Evolutionary conservation across 1,140 invertebrate species (phyloP).

Genomic region (Drosophila orena): DNA sequence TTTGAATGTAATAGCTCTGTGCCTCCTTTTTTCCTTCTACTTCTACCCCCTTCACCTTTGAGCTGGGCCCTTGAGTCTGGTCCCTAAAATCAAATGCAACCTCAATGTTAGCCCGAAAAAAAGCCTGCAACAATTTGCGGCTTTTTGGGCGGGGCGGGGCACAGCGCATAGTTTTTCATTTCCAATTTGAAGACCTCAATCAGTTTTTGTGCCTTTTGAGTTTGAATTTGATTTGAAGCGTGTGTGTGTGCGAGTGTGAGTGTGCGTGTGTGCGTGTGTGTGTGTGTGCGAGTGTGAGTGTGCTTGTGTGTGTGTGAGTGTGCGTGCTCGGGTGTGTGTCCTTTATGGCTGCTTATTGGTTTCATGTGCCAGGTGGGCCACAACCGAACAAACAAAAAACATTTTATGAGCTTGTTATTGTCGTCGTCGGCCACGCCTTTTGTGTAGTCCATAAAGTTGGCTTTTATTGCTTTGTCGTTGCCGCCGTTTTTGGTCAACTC

Average conservation of each 20-base stretch:
- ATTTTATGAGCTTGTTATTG: slow-evolving; percentile 79
- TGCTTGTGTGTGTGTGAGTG: slow-evolving; percentile 28
- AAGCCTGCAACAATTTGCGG: slow-evolving; percentile 49
- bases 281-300: slow-evolving; percentile 10
- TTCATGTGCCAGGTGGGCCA: slow-evolving; percentile 54
- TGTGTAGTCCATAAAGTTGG: slow-evolving; percentile 59
- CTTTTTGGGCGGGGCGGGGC: slow-evolving; percentile 24
- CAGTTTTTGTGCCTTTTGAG: slow-evolving; percentile 62
- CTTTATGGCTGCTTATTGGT: slow-evolving; percentile 70
- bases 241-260: slow-evolving; percentile 10
- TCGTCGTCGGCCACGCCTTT: slow-evolving; percentile 59
- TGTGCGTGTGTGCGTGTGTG: slow-evolving; percentile 22
- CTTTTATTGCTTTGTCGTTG: slow-evolving; percentile 58
- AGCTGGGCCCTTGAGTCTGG: slow-evolving; percentile 5
- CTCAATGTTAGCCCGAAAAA: slow-evolving; percentile 17
- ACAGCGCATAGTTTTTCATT: slow-evolving; percentile 40
- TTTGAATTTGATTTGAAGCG: slow-evolving; percentile 39
- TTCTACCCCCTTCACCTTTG: slow-evolving; percentile 11
- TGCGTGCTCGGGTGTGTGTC: slow-evolving; percentile 15
- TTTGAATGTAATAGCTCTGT: slow-evolving; percentile 78
- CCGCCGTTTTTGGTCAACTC: slow-evolving; percentile 51
- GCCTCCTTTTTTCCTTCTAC: neutral
- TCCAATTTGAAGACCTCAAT: slow-evolving; percentile 58
- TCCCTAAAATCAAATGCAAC: slow-evolving; percentile 34
- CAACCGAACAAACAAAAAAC: slow-evolving; percentile 34